Evolutionary conservation across 2,113 vertebrate genomes (phyloP).

Genomic region (Leptosomus discolor): DNA sequence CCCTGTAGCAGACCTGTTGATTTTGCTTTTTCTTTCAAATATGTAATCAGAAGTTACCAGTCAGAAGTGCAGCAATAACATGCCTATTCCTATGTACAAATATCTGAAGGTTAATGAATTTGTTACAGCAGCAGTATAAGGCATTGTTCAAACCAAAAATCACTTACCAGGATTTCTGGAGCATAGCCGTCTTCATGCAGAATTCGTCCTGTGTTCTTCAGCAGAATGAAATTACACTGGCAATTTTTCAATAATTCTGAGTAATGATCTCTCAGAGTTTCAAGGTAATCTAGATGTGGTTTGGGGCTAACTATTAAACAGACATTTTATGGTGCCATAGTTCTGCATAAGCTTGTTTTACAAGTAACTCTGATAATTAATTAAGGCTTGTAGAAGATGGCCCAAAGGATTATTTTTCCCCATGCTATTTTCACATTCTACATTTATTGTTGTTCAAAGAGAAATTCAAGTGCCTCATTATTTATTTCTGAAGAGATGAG

Average conservation of each 20-base stretch:
- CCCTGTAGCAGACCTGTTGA: not conserved
- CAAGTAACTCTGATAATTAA: not conserved
- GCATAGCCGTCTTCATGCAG: not conserved
- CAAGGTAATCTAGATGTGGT: not conserved
- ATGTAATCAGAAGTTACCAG: not conserved
- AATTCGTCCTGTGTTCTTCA: not conserved
- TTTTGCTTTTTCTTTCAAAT: not conserved
- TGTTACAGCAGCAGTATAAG: not conserved
- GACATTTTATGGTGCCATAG: not conserved
- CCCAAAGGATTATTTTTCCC: not conserved
- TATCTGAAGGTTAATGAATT: not conserved
- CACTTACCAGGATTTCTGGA: not conserved
- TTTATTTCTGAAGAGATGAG: slow-evolving; percentile 15
- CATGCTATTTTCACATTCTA: not conserved
- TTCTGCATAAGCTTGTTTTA: not conserved
- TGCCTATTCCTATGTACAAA: not conserved
- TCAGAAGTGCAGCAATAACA: not conserved
- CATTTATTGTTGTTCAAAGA: not conserved
- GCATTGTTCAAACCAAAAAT: not conserved
- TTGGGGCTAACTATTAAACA: slow-evolving; percentile 9
- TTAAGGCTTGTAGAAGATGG: not conserved
- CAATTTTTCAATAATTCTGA: not conserved
- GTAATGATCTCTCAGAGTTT: not conserved
- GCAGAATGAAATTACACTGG: not conserved
- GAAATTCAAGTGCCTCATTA: not conserved